phyloP scores from a whole-genome alignment of 2,113 vertebrate genomes.

The Vireo altiloquus region DNA sequence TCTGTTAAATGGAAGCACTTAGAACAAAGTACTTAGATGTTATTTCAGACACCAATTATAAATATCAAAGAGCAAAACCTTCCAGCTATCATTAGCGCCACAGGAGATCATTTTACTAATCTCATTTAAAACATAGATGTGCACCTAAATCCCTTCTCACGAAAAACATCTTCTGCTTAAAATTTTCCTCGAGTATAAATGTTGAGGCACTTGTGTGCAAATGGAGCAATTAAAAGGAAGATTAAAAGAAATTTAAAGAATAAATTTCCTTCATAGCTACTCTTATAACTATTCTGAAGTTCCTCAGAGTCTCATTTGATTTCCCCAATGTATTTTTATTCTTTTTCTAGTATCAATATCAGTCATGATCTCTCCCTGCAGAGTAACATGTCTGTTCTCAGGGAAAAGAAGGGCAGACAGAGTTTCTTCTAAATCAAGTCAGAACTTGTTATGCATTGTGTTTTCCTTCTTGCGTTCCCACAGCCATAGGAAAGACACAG shows the following conservation, averaged over 20 bases:
- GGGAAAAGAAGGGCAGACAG: not conserved
- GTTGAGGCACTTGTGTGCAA: not conserved
- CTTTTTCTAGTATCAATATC: constrained; percentile 10
- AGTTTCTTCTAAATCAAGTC: not conserved
- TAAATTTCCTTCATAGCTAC: not conserved
- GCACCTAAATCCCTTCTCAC: not conserved
- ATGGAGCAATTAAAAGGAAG: constrained; percentile 36
- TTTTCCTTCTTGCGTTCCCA: not conserved
- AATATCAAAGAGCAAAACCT: constrained; percentile 36
- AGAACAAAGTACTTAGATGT: not conserved
- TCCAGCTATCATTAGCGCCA: constrained; percentile 4
- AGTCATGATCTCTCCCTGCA: not conserved
- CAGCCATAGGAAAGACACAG: not conserved
- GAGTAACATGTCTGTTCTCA: not conserved
- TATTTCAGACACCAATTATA: not conserved
- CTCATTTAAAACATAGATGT: not conserved
- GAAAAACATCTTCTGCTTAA: not conserved
- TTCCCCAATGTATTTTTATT: not conserved
- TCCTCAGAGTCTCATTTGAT: not conserved
- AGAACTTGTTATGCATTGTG: not conserved
- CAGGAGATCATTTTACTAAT: constrained; percentile 6
- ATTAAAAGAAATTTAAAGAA: constrained; percentile 45
- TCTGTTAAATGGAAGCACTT: not conserved
- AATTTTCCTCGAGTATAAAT: not conserved
- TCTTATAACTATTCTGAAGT: not conserved